phyloP scores from a whole-genome alignment of 64 coral and sea anemone genomes.

The Orbicella faveolata region DNA sequence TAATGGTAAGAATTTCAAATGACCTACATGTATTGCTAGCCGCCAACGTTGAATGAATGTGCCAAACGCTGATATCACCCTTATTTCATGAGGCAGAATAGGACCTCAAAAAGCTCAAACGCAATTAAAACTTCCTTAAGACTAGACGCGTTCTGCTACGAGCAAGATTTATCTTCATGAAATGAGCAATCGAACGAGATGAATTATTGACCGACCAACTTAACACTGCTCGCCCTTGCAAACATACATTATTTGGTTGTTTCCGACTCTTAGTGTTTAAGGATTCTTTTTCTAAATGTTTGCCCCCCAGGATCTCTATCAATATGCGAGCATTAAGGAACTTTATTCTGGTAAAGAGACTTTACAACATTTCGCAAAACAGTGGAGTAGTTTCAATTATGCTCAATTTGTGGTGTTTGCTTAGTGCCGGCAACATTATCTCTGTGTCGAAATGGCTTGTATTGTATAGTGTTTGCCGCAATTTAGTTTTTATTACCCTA shows the following conservation, averaged over 20 bases:
- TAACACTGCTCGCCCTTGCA: conserved; percentile 74
- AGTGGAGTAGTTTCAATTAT: conserved; percentile 70
- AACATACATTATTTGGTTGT: conserved; percentile 95
- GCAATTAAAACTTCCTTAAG: background rate
- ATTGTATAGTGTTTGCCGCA: conserved; percentile 47
- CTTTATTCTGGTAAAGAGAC: conserved; percentile 67
- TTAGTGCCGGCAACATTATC: conserved; percentile 55
- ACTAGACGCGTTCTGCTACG: background rate
- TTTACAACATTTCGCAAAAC: conserved; percentile 52
- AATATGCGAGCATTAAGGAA: conserved; percentile 66
- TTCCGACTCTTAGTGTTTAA: conserved; percentile 95
- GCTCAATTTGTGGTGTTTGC: conserved; percentile 73
- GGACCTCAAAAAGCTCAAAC: background rate
- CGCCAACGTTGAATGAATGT: conserved; percentile 4
- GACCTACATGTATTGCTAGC: conserved; percentile 4
- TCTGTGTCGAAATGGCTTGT: conserved; percentile 51
- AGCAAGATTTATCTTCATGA: conserved; percentile 29
- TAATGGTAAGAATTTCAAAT: conserved; percentile 35
- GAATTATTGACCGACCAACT: conserved; percentile 68
- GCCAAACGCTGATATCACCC: conserved; percentile 14
- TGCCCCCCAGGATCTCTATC: conserved; percentile 61
- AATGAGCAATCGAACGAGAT: conserved; percentile 91
- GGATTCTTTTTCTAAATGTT: conserved; percentile 94
- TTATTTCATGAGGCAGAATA: background rate
- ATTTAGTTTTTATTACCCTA: conserved; percentile 67